Evolutionary conservation across 2,797 vertebrate species (phyloP).

Genomic region (Sarcoramphus papa): DNA sequence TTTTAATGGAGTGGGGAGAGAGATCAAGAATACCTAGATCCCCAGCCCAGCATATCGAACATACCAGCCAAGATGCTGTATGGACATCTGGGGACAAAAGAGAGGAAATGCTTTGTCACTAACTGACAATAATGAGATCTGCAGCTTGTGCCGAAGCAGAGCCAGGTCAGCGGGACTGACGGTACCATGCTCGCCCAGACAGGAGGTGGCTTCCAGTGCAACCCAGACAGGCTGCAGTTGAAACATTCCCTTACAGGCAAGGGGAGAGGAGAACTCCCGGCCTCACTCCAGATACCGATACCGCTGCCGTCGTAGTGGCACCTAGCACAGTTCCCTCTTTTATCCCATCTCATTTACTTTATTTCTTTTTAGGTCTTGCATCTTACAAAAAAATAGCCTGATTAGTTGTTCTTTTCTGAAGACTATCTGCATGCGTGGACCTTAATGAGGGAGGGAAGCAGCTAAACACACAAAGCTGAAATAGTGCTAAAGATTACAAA

Average conservation of each 20-base stretch:
- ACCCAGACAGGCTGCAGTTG: neutral
- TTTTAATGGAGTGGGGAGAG: neutral
- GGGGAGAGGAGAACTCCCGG: neutral
- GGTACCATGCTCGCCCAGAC: rapidly evolving
- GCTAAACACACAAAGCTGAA: neutral
- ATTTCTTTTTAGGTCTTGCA: neutral
- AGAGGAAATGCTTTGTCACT: neutral
- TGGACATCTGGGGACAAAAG: neutral
- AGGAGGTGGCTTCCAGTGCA: neutral
- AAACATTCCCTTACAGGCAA: neutral
- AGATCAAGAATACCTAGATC: neutral
- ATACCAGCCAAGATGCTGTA: neutral
- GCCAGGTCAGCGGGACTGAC: neutral
- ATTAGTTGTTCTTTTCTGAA: neutral
- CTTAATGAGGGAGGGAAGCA: neutral
- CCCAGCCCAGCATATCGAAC: neutral
- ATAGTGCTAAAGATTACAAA: neutral
- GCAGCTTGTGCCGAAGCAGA: neutral
- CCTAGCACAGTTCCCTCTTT: neutral
- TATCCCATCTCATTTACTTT: too few species aligned
- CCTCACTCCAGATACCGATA: neutral
- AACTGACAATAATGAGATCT: neutral
- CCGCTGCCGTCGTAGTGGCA: neutral
- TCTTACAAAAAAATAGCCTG: neutral
- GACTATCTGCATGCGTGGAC: neutral